Conservation (phyloP, 2,113 vertebrate genomes). For the Chlamydotis undulata region DNA sequence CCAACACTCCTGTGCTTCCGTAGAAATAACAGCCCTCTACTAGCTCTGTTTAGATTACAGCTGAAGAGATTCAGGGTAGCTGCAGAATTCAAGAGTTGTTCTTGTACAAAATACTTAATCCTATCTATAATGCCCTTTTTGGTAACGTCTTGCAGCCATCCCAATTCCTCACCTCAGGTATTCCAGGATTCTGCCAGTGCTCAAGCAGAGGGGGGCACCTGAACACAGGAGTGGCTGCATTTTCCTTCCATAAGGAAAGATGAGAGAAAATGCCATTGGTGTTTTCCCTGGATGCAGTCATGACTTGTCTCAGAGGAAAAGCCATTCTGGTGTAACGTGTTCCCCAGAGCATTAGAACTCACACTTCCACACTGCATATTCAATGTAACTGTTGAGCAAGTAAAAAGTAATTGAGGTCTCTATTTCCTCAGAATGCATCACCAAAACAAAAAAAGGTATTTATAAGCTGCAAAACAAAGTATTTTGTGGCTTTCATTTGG, state of each 20-base stretch:
- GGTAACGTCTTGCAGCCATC: background rate
- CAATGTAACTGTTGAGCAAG: background rate
- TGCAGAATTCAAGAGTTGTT: background rate
- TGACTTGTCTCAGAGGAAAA: background rate
- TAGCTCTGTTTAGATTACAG: background rate
- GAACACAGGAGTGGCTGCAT: background rate
- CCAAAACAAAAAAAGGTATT: background rate
- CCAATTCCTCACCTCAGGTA: background rate
- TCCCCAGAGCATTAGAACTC: background rate
- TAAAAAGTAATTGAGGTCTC: background rate
- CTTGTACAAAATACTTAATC: background rate
- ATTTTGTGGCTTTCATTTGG: background rate
- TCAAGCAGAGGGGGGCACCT: background rate
- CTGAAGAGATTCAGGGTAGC: background rate
- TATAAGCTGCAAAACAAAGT: background rate
- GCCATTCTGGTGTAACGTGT: background rate
- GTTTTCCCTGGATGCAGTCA: background rate
- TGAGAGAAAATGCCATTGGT: background rate
- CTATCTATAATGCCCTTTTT: background rate
- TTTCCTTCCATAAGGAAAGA: background rate
- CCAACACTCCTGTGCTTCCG: background rate
- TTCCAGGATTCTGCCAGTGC: background rate
- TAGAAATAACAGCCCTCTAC: background rate
- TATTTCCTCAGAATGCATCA: background rate
- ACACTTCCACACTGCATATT: background rate